phyloP scores from a whole-genome alignment of 2,888 invertebrate species.

The Clusia tigrina region DNA sequence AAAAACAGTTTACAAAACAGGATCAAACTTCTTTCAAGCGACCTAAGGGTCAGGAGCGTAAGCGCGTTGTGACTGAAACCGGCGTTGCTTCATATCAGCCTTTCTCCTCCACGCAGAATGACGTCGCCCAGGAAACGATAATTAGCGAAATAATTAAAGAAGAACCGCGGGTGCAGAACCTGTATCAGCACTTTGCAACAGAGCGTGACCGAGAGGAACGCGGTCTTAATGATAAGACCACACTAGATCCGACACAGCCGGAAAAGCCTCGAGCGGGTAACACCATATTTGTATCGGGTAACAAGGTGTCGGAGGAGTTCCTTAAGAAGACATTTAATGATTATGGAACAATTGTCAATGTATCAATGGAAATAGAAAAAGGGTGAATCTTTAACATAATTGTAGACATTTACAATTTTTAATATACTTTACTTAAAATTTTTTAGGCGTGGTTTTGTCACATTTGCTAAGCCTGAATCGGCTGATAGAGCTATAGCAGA shows the following conservation, averaged over 20 bases:
- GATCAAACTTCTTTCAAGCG: constrained; percentile 92
- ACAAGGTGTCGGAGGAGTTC: constrained; percentile 81
- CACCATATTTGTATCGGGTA: constrained; percentile 83
- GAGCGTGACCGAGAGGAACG: constrained; percentile 73
- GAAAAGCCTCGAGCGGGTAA: constrained; percentile 79
- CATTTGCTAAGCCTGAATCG: constrained; percentile 88
- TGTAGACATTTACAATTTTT: background rate
- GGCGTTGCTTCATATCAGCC: constrained; percentile 89
- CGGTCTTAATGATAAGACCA: constrained; percentile 66
- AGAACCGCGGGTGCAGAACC: constrained; percentile 67
- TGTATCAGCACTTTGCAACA: constrained; percentile 81
- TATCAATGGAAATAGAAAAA: constrained; percentile 85
- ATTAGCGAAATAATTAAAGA: constrained; percentile 75
- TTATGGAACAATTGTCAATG: constrained; percentile 78
- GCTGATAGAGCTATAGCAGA: constrained; percentile 86
- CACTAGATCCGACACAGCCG: constrained; percentile 54
- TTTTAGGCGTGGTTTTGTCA: constrained; percentile 86
- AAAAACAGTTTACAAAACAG: constrained; percentile 83
- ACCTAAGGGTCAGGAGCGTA: constrained; percentile 84
- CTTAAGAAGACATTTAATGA: constrained; percentile 78
- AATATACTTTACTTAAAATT: background rate
- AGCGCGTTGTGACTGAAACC: constrained; percentile 70
- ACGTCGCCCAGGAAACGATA: constrained; percentile 76
- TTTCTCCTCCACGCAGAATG: constrained; percentile 83
- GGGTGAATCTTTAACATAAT: constrained; percentile 66